A percentile compares a stretch with the other conserved stretches of the same genome.
Conservation (phyloP, 1,140 invertebrate genomes). For the Papilio polyxenes region DNA sequence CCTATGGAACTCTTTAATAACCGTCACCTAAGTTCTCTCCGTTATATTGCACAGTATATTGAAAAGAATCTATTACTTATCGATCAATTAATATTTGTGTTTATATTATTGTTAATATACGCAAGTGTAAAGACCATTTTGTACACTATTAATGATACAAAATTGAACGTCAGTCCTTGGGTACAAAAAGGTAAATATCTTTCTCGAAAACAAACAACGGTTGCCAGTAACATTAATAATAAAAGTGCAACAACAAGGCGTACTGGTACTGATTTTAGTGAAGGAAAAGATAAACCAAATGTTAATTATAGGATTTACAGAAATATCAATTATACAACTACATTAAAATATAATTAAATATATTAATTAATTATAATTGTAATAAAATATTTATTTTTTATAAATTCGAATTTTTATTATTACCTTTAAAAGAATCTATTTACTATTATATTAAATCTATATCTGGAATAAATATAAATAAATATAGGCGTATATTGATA, state of each 20-base stretch:
- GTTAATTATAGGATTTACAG: not conserved
- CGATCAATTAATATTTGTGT: not conserved
- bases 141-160: not conserved
- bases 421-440: no score
- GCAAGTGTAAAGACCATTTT: not conserved
- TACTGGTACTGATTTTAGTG: not conserved
- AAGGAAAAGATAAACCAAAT: not conserved
- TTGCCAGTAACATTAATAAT: not conserved
- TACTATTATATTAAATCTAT: no score
- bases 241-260: not conserved
- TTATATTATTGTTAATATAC: not conserved
- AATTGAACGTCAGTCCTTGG: conserved; percentile 15
- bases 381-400: not conserved
- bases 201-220: not conserved
- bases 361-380: not conserved
- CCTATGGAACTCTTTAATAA: conserved; percentile 2
- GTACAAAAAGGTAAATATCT: conserved; percentile 23
- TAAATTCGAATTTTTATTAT: no score
- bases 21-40: not conserved
- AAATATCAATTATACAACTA: not conserved
- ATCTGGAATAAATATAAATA: no score
- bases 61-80: conserved; percentile 14
- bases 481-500: no score
- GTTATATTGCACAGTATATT: not conserved
- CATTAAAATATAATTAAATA: not conserved